Conservation (phyloP, 2,888 invertebrate genomes). For the Tanypteryx hageni region DNA sequence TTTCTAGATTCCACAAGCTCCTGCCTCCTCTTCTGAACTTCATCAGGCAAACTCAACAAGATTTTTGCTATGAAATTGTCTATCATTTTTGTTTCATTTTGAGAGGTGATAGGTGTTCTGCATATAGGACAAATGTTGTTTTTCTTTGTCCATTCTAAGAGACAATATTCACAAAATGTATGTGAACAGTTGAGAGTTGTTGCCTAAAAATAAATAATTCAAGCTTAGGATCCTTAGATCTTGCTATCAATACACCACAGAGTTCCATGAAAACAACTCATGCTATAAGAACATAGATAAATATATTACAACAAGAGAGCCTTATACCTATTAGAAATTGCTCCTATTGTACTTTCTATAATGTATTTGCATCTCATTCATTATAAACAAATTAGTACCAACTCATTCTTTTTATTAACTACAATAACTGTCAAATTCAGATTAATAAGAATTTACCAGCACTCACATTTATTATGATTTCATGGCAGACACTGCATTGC, state of each 20-base stretch:
- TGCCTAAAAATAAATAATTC: not conserved
- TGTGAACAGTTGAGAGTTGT: not conserved
- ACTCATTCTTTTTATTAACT: not conserved
- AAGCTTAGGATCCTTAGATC: not conserved
- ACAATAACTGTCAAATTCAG: not conserved
- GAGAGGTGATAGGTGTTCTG: not conserved
- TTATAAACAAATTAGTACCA: not conserved
- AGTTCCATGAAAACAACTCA: not conserved
- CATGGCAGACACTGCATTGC: slow-evolving; percentile 49
- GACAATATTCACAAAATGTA: slow-evolving; percentile 9
- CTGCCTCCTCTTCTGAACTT: not conserved
- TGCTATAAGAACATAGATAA: not conserved
- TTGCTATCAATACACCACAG: not conserved
- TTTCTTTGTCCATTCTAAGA: not conserved
- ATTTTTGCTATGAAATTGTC: slow-evolving; percentile 9
- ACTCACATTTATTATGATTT: slow-evolving; percentile 38
- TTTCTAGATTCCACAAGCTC: not conserved
- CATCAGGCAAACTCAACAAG: not conserved
- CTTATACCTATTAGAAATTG: not conserved
- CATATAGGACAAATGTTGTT: not conserved
- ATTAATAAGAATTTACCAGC: not conserved
- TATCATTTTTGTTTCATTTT: not conserved
- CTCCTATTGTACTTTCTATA: not conserved
- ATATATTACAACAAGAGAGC: not conserved
- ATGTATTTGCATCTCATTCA: not conserved